Evolutionary conservation across 2,113 vertebrate genomes (phyloP).

Genomic region (Actinemys pallida): DNA sequence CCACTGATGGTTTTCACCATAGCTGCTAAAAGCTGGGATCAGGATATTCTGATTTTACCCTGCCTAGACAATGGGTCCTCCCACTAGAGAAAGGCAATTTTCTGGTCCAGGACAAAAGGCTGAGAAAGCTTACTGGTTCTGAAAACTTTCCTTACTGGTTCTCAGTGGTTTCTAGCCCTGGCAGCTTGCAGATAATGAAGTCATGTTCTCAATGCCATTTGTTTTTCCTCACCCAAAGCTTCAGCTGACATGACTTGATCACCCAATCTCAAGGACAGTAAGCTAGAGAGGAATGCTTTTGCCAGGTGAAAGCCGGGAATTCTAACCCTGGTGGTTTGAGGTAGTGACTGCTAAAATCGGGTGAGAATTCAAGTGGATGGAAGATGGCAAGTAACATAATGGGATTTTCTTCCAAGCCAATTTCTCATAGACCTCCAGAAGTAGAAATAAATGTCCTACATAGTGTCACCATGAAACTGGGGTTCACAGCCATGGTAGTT

Average conservation of each 20-base stretch:
- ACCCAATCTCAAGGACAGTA: neutral
- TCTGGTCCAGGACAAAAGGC: neutral
- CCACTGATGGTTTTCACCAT: fast-evolving
- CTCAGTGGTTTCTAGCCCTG: neutral
- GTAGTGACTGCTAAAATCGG: neutral
- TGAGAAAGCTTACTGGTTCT: neutral
- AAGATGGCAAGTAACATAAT: neutral
- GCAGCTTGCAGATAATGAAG: neutral
- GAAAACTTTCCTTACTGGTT: neutral
- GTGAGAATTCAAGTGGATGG: neutral
- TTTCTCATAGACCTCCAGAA: neutral
- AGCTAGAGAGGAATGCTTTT: neutral
- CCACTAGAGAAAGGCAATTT: fast-evolving
- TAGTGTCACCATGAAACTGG: neutral
- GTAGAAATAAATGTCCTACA: neutral
- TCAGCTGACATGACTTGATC: neutral
- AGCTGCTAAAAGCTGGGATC: neutral
- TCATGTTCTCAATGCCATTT: neutral
- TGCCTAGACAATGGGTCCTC: neutral
- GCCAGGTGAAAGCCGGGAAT: neutral
- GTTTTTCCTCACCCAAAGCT: neutral
- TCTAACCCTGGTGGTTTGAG: neutral
- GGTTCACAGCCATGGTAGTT: neutral
- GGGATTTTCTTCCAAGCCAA: neutral
- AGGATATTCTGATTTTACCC: neutral